A percentile compares a stretch with the other conserved stretches of the same genome.
Conservation (phyloP, 1,140 invertebrate genomes). For the Teleogryllus occipitalis region DNA sequence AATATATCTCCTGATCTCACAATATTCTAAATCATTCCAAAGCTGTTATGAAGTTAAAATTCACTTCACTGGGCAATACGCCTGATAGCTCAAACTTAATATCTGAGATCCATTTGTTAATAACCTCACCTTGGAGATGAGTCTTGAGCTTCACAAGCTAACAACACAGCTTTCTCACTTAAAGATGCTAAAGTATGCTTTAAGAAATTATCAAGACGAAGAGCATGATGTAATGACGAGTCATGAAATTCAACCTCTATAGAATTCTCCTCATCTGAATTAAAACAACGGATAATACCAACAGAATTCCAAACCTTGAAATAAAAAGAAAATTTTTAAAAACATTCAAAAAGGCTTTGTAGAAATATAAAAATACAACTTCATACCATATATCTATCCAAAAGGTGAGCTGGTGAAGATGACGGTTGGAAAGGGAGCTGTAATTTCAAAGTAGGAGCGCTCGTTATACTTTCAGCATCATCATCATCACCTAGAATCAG, state of each 20-base stretch:
- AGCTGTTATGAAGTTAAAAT: no score
- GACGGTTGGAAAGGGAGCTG: conserved; percentile 84
- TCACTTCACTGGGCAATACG: no score
- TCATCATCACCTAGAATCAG: conserved; percentile 23
- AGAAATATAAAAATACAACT: neutral
- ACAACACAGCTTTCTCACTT: conserved; percentile 63
- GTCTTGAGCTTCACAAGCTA: conserved; percentile 58
- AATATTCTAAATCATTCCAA: no score
- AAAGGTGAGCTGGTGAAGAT: conserved; percentile 75
- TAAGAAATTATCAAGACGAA: conserved; percentile 78
- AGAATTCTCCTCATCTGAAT: conserved; percentile 58
- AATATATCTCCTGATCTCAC: no score
- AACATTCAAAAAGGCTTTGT: neutral
- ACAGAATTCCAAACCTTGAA: conserved; percentile 74
- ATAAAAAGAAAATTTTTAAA: conserved; percentile 15
- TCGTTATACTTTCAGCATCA: conserved; percentile 27
- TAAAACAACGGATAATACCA: conserved; percentile 69
- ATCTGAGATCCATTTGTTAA: no score
- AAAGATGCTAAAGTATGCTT: conserved; percentile 76
- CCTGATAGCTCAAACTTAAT: no score
- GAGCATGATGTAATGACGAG: conserved; percentile 75
- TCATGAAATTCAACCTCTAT: conserved; percentile 97
- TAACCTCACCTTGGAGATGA: conserved; percentile 42
- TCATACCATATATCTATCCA: conserved; percentile 67
- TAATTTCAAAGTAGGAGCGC: conserved; percentile 34